Conservation (phyloP, 2,888 invertebrate species). For the Danaus chrysippus region DNA sequence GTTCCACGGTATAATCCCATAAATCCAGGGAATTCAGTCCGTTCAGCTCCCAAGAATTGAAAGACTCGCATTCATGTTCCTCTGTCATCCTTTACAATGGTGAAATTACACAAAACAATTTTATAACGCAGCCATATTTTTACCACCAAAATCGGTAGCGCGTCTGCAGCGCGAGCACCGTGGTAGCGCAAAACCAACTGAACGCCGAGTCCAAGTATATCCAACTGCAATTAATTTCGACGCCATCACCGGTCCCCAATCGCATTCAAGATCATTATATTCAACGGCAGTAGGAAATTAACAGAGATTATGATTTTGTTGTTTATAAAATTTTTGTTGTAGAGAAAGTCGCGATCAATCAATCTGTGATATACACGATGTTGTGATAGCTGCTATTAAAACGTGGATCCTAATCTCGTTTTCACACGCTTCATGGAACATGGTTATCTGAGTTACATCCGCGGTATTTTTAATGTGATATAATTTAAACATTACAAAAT, state of each 20-base stretch:
- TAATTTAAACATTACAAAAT: slow-evolving; percentile 2
- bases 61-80: slow-evolving; percentile 68
- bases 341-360: slow-evolving; percentile 62
- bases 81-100: slow-evolving; percentile 60
- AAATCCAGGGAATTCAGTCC: slow-evolving; percentile 86
- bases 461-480: slow-evolving; percentile 11
- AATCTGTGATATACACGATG: slow-evolving; percentile 42
- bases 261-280: slow-evolving; percentile 55
- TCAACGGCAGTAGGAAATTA: slow-evolving; percentile 59
- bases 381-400: slow-evolving; percentile 35
- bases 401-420: slow-evolving; percentile 32
- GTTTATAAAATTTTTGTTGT: slow-evolving; percentile 31
- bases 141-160: slow-evolving; percentile 29
- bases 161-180: slow-evolving; percentile 51
- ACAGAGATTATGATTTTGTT: slow-evolving; percentile 45
- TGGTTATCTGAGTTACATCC: slow-evolving; percentile 19
- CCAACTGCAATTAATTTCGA: slow-evolving; percentile 50
- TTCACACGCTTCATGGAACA: slow-evolving; percentile 29
- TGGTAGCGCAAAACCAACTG: slow-evolving; percentile 51
- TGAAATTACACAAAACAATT: slow-evolving; percentile 50
- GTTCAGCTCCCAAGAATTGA: slow-evolving; percentile 76
- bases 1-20: slow-evolving; percentile 92
- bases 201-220: slow-evolving; percentile 32
- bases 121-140: slow-evolving; percentile 54
- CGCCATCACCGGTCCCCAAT: slow-evolving; percentile 57